phyloP scores from a whole-genome alignment of 1,140 invertebrate species.

The Chionoecetes opilio region DNA sequence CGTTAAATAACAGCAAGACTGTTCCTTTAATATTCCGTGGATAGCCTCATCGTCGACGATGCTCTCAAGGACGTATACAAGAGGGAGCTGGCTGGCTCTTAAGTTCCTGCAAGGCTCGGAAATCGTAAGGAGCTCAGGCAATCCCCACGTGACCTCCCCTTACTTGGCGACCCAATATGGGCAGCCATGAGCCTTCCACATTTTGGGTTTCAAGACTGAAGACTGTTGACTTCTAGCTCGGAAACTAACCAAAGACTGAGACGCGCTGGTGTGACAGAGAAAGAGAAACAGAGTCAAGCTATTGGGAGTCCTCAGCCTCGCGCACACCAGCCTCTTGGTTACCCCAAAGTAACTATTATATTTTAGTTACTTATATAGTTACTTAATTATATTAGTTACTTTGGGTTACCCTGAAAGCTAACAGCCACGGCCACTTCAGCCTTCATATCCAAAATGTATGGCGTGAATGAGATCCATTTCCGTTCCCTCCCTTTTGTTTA shows the following conservation, averaged over 20 bases:
- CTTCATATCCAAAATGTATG: constrained; percentile 68
- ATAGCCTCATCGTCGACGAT: too few relatives aligned
- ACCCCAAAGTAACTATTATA: too few relatives aligned
- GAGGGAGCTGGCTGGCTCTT: too few relatives aligned
- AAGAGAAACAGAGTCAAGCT: background rate
- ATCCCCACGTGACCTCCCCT: background rate
- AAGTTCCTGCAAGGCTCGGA: too few relatives aligned
- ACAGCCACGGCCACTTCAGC: constrained; percentile 52
- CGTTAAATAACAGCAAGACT: too few relatives aligned
- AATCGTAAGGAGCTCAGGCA: background rate
- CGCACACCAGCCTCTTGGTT: constrained; percentile 32
- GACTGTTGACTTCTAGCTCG: constrained; percentile 35
- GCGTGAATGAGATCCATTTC: constrained; percentile 51
- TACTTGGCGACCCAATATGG: background rate
- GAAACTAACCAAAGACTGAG: constrained; percentile 23
- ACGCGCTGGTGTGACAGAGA: constrained; percentile 34
- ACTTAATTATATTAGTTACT: too few relatives aligned
- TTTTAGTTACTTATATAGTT: too few relatives aligned
- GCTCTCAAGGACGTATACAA: too few relatives aligned
- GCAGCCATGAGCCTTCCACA: constrained; percentile 62
- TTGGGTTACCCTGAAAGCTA: background rate
- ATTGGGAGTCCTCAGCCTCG: background rate
- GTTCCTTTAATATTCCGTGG: too few relatives aligned
- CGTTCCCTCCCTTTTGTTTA: background rate
- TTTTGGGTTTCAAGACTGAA: constrained; percentile 72